Evolutionary conservation across 2,797 vertebrate genomes (phyloP).

Genomic region (Cirrhinus molitorella): DNA sequence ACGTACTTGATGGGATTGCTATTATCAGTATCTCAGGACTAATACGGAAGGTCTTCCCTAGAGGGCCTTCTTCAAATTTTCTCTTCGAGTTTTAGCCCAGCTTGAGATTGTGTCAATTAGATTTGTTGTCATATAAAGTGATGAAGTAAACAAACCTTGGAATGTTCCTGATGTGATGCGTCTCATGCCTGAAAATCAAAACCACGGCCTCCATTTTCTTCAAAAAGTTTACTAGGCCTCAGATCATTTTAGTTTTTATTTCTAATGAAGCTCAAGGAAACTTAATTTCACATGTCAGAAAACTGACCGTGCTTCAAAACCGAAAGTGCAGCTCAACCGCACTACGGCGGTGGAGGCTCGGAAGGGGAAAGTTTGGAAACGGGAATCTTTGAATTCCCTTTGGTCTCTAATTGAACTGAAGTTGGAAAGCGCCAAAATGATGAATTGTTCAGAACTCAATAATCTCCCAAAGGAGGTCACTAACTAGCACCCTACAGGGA

Average conservation of each 20-base stretch:
- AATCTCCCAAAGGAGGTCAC: slow-evolving; percentile 36
- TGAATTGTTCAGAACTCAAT: slow-evolving; percentile 44
- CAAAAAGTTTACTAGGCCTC: background rate
- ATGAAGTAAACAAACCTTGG: slow-evolving; percentile 44
- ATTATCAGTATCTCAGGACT: background rate
- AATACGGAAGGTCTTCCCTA: background rate
- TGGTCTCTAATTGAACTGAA: slow-evolving; percentile 45
- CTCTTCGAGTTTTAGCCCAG: background rate
- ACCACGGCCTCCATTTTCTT: background rate
- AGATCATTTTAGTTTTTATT: slow-evolving; percentile 8
- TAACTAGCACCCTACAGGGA: slow-evolving; percentile 38
- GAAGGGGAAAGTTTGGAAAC: background rate
- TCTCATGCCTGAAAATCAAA: background rate
- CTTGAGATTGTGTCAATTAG: background rate
- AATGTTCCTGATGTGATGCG: background rate
- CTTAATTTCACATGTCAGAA: slow-evolving; percentile 34
- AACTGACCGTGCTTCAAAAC: slow-evolving; percentile 16
- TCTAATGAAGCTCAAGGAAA: slow-evolving; percentile 12
- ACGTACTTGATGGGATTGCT: background rate
- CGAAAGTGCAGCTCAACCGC: background rate
- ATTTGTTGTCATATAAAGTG: slow-evolving; percentile 8
- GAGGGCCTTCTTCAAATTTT: background rate
- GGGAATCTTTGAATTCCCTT: slow-evolving; percentile 16
- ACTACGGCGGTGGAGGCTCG: slow-evolving; percentile 4
- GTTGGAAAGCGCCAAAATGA: slow-evolving; percentile 29